phyloP scores from a whole-genome alignment of 2,113 vertebrate species.

The Paramisgurnus dabryanus region DNA sequence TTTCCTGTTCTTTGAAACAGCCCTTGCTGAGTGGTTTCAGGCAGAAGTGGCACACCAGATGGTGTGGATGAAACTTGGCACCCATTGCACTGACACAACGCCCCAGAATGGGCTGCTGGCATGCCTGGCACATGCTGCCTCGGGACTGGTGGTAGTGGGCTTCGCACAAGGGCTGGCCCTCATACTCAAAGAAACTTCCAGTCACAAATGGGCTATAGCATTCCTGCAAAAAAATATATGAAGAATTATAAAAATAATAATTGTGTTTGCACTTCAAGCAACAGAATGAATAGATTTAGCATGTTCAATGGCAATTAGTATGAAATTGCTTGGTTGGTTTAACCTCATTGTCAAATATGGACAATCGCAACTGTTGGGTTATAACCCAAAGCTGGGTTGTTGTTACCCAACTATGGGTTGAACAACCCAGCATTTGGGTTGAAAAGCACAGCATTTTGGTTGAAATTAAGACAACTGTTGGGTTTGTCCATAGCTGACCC shows the following conservation, averaged over 20 bases:
- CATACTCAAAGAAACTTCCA: constrained; percentile 90
- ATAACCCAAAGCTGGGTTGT: no score
- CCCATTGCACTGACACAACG: constrained; percentile 91
- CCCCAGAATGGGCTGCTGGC: constrained; percentile 88
- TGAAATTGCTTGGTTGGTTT: no score
- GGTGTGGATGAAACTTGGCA: constrained; percentile 90
- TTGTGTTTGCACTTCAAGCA: no score
- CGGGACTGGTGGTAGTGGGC: constrained; percentile 89
- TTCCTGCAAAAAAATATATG: constrained; percentile 68
- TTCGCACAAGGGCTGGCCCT: constrained; percentile 87
- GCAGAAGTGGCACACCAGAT: constrained; percentile 91
- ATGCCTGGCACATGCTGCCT: constrained; percentile 86
- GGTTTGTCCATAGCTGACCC: no score
- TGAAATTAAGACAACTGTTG: no score
- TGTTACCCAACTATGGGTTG: no score
- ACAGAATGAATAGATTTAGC: no score
- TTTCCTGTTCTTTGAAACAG: constrained; percentile 90
- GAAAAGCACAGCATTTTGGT: no score
- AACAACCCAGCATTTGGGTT: no score
- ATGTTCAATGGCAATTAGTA: no score
- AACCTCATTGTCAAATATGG: no score
- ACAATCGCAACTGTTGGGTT: no score
- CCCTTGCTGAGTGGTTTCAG: constrained; percentile 89
- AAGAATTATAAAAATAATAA: not conserved
- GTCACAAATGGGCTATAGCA: constrained; percentile 87